Conservation (phyloP, 2,888 invertebrate species). For the Onchidella celtica region DNA sequence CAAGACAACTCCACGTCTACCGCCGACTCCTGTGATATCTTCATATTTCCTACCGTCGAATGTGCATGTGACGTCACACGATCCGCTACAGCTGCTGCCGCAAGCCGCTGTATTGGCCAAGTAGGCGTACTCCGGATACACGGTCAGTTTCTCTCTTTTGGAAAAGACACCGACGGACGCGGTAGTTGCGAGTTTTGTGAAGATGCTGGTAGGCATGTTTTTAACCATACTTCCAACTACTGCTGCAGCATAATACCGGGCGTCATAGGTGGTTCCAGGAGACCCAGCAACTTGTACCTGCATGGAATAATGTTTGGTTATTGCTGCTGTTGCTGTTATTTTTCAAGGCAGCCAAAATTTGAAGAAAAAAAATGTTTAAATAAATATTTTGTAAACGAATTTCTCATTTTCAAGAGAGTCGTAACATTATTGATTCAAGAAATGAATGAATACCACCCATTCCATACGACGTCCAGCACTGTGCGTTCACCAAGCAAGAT, state of each 20-base stretch:
- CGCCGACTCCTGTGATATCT: conserved; percentile 57
- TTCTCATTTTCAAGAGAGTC: not conserved
- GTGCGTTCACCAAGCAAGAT: too few species aligned
- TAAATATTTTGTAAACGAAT: too few species aligned
- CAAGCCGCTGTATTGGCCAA: conserved; percentile 20
- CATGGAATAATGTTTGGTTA: too few species aligned
- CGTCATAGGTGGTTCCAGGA: not conserved
- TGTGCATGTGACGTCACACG: conserved; percentile 60
- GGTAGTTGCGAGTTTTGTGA: not conserved
- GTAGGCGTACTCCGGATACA: conserved; percentile 32
- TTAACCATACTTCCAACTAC: conserved; percentile 14
- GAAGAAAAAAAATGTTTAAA: too few species aligned
- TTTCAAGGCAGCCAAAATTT: too few species aligned
- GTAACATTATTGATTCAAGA: not conserved
- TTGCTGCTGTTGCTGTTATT: too few species aligned
- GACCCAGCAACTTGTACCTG: conserved; percentile 30
- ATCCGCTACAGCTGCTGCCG: conserved; percentile 50
- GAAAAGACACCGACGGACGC: conserved; percentile 33
- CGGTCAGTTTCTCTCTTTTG: conserved; percentile 28
- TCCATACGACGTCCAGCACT: too few species aligned
- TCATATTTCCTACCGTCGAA: conserved; percentile 67
- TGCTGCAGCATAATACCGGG: not conserved
- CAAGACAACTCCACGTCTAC: not conserved
- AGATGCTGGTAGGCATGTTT: conserved; percentile 20
- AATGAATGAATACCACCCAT: not conserved